Evolutionary conservation across 2,888 invertebrate species (phyloP).

Genomic region (Rhyacophila evoluta): DNA sequence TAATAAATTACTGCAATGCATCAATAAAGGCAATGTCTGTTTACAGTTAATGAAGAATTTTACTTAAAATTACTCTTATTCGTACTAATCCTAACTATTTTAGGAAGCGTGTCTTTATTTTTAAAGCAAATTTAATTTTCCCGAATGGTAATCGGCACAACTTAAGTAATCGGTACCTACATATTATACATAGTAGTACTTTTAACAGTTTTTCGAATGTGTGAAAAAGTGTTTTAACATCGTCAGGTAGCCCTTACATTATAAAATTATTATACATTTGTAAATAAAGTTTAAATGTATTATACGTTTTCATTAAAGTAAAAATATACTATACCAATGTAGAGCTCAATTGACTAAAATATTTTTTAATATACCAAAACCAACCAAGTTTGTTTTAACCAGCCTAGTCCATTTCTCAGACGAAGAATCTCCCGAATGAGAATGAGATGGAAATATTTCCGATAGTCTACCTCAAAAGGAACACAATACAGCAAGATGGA

Average conservation of each 20-base stretch:
- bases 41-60: conserved; percentile 41
- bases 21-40: conserved; percentile 51
- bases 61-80: conserved; percentile 3
- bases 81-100: neutral
- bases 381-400: no score
- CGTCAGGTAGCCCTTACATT: neutral
- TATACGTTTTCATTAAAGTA: conserved; percentile 10
- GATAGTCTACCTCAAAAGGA: no score
- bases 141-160: neutral
- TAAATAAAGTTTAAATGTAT: conserved; percentile 4
- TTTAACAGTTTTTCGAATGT: neutral
- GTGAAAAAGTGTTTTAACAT: neutral
- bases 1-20: conserved; percentile 47
- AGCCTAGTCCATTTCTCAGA: no score
- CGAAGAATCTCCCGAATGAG: no score
- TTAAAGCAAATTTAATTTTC: neutral
- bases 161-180: neutral
- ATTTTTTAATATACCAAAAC: neutral
- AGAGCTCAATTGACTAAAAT: conserved; percentile 9
- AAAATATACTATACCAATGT: neutral
- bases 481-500: no score
- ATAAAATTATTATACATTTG: neutral
- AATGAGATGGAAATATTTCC: no score
- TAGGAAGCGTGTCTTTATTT: neutral
- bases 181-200: neutral